Conservation (phyloP, 1,140 invertebrate genomes). For the Halesus radiatus region DNA sequence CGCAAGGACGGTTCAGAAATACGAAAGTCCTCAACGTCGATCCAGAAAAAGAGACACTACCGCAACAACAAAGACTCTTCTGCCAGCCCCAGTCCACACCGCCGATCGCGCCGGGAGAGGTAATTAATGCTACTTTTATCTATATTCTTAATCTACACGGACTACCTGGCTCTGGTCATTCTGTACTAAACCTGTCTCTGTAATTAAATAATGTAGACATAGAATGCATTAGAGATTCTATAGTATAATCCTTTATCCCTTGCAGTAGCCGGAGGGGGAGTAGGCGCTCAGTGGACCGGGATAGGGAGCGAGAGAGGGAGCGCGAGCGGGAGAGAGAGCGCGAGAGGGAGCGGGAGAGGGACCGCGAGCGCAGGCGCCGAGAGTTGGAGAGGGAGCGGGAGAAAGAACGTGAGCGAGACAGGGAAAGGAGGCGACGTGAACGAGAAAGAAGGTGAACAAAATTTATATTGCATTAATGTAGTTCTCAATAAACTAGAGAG, state of each 20-base stretch:
- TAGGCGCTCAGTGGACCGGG: conserved; percentile 48
- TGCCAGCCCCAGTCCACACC: conserved; percentile 72
- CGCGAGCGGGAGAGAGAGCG: conserved; percentile 66
- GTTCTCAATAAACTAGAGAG: too few species aligned
- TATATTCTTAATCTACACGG: too few species aligned
- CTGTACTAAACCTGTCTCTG: too few species aligned
- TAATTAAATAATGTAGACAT: too few species aligned
- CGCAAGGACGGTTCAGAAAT: conserved; percentile 53
- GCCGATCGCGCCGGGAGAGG: conserved; percentile 68
- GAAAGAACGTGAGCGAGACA: conserved; percentile 66
- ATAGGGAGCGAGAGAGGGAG: conserved; percentile 62
- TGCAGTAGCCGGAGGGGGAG: conserved; percentile 47
- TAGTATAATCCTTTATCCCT: neutral
- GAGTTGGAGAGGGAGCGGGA: conserved; percentile 65
- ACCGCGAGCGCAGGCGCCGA: conserved; percentile 64
- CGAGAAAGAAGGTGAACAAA: conserved; percentile 2
- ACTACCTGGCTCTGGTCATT: too few species aligned
- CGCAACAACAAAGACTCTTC: conserved; percentile 87
- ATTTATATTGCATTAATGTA: neutral
- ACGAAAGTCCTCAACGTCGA: conserved; percentile 53
- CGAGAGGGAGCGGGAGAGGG: conserved; percentile 62
- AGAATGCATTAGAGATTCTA: too few species aligned
- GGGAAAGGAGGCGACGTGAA: conserved; percentile 52
- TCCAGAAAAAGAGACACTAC: conserved; percentile 79
- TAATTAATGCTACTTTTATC: conserved; percentile 45